A percentile compares a stretch with the other conserved stretches of the same genome.
These are phyloP conservation scores for Prionailurus bengalensis DNA, from an alignment of 2,113 vertebrate genomes.

Conservation along the genomic window DNA sequence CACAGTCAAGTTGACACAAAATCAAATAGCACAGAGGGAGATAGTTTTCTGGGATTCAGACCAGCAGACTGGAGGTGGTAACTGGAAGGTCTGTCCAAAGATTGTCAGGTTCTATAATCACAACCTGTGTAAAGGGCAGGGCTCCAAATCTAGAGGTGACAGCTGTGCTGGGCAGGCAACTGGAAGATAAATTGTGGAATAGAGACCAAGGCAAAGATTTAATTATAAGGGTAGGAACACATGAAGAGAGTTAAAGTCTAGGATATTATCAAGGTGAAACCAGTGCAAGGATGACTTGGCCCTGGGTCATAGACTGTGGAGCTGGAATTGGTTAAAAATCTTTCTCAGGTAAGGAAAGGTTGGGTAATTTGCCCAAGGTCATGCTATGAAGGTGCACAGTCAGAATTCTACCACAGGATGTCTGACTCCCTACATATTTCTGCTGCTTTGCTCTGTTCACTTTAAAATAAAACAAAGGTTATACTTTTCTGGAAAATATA, in stretches of 20 bases:
- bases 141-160: not conserved
- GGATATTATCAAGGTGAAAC: not conserved
- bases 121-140: not conserved
- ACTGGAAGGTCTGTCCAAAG: not conserved
- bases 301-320: not conserved
- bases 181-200: slow-evolving; percentile 18
- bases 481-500: not conserved
- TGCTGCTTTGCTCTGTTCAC: not conserved
- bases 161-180: not conserved
- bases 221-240: not conserved
- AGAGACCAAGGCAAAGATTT: not conserved
- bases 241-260: not conserved
- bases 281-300: slow-evolving; percentile 4
- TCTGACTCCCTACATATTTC: not conserved
- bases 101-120: not conserved
- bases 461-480: slow-evolving; percentile 51
- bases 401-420: not conserved
- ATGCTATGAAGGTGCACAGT: not conserved
- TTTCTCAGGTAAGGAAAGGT: slow-evolving; percentile 40
- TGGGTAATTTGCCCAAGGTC: not conserved
- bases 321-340: not conserved
- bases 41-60: not conserved
- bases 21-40: not conserved
- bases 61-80: not conserved
- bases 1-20: not conserved